Evolutionary conservation across 2,888 invertebrate genomes (phyloP).

Genomic region (Oegoconia quadripuncta): DNA sequence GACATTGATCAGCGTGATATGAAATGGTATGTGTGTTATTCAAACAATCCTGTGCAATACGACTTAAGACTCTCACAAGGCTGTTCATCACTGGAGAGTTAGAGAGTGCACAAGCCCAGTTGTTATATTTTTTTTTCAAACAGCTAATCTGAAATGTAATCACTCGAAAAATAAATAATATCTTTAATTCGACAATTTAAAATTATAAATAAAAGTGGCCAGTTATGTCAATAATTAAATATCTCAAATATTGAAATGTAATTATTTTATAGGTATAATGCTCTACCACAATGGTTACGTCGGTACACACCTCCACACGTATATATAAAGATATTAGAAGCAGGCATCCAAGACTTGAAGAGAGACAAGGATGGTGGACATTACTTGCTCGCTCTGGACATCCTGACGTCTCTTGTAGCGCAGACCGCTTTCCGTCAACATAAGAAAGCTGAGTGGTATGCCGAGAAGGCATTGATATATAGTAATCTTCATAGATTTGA

Average conservation of each 20-base stretch:
- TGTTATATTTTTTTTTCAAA: too few relatives aligned
- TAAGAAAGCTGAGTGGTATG: slow-evolving; percentile 75
- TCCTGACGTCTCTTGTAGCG: slow-evolving; percentile 69
- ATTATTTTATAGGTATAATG: slow-evolving; percentile 41
- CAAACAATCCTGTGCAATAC: neutral
- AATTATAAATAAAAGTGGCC: neutral
- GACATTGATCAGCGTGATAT: slow-evolving; percentile 38
- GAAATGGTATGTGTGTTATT: slow-evolving; percentile 36
- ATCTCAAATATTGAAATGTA: too few relatives aligned
- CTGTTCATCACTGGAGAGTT: too few relatives aligned
- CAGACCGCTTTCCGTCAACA: slow-evolving; percentile 69
- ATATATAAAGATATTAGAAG: slow-evolving; percentile 57
- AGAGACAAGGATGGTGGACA: slow-evolving; percentile 32
- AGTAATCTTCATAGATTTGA: slow-evolving; percentile 39
- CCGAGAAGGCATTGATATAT: slow-evolving; percentile 81
- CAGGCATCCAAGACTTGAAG: slow-evolving; percentile 59
- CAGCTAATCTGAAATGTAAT: too few relatives aligned
- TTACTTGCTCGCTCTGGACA: slow-evolving; percentile 63
- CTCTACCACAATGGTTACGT: slow-evolving; percentile 74
- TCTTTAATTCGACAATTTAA: too few relatives aligned
- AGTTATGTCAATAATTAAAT: too few relatives aligned
- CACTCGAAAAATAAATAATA: too few relatives aligned
- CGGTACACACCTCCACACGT: slow-evolving; percentile 77
- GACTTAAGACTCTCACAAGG: too few relatives aligned
- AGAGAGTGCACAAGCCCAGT: too few relatives aligned